Base-by-base conservation (phyloP, 2,888 invertebrate genomes). In the Rutpela maculata region DNA sequence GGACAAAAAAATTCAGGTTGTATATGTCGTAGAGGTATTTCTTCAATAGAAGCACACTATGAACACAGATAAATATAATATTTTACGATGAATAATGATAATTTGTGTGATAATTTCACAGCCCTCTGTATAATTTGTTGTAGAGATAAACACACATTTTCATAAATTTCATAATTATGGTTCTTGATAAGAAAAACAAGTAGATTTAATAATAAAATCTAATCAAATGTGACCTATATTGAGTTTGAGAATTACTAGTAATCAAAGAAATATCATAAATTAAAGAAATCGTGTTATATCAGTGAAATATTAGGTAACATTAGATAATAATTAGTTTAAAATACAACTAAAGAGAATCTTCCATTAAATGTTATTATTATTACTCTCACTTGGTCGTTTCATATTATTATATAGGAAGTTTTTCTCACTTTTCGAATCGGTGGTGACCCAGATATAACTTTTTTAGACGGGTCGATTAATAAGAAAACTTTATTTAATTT, bases 171-270 rank as follows among this genome's bases (percentile, higher is more conserved):
- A 15, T 65, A 65, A 65, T 65, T 65, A 65, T 65, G 22, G 43
- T n/a, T 22, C n/a, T 18, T 65, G 65, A 65, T 65, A 65, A 65
- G 65, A 43, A 50, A 65, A 19, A 65, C 15, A 19, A 38, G 65
- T 18, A 0, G 38, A 65, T 65, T 43, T 38, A 43, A 43, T 65
- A 43, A 65, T 65, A 65, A 43, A 38, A 19, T 2, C 26, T 65
- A 65, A 65, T 65, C 65, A 65, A 1, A 38, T 17, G 43, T 22
- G 65, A 65, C 65, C 65, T 65, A 65, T 65, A 65, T 65, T 43
- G 15, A 19, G 43, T 2, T 11, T 65, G 43, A 65, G 17, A 19
- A 65, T 43, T 22, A 43, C 22, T 65, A 43, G 7, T 65, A 22
- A 17, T 43, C 17, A 9, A 65, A 19, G 43, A 65, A 43, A 18